phyloP scores from a whole-genome alignment of 2,888 invertebrate species.

The Arge pagana region DNA sequence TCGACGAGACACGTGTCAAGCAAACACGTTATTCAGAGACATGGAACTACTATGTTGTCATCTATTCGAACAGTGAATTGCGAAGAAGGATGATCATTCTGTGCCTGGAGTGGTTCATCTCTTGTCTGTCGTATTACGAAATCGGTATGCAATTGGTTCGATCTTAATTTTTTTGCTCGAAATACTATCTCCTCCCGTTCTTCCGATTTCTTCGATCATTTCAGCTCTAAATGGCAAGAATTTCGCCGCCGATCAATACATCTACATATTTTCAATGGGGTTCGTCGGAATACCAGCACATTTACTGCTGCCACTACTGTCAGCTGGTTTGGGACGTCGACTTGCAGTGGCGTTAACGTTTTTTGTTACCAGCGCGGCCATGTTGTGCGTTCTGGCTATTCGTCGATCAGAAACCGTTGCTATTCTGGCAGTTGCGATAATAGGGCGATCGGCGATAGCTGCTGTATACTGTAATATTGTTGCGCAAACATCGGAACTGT shows the following conservation, averaged over 20 bases:
- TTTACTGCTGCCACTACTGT: constrained; percentile 59
- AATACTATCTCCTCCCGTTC: too few species aligned
- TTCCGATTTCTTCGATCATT: constrained; percentile 43
- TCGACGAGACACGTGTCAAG: too few species aligned
- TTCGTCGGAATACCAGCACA: constrained; percentile 62
- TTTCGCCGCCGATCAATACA: constrained; percentile 60
- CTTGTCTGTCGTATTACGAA: constrained; percentile 45
- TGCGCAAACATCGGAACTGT: constrained; percentile 65
- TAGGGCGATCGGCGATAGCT: constrained; percentile 62
- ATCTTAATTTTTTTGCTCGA: too few species aligned
- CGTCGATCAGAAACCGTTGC: constrained; percentile 39
- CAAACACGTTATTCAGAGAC: too few species aligned
- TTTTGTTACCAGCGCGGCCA: constrained; percentile 56
- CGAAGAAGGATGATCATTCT: constrained; percentile 38
- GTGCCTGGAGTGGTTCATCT: constrained; percentile 45
- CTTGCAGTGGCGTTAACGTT: constrained; percentile 58
- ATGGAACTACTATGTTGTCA: too few species aligned
- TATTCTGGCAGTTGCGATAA: constrained; percentile 57
- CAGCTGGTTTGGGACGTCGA: constrained; percentile 59
- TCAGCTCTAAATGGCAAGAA: constrained; percentile 62
- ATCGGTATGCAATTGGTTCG: too few species aligned
- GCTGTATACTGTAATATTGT: constrained; percentile 65
- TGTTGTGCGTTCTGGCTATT: constrained; percentile 58
- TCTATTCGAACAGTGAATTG: too few species aligned
- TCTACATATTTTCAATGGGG: constrained; percentile 61